A percentile compares a stretch with the other conserved stretches of the same genome.
Evolutionary conservation across 2,797 vertebrate species (phyloP).

Genomic region (Schizopygopsis pylzovi): DNA sequence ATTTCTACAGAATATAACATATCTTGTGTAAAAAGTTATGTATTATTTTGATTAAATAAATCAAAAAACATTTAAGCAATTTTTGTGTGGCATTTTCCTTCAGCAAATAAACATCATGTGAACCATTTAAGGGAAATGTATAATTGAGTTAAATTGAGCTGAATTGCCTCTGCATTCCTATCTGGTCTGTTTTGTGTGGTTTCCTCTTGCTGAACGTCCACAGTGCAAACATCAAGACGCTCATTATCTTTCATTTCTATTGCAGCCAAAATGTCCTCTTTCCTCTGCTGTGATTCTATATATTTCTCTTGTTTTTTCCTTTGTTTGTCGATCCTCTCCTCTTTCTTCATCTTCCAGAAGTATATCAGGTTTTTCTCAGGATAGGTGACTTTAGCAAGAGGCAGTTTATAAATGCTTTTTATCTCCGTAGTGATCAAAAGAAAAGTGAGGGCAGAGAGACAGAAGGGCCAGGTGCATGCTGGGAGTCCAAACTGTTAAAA

Average conservation of each 20-base stretch:
- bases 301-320: slow-evolving; percentile 59
- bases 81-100: not conserved
- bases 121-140: not conserved
- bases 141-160: not conserved
- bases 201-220: slow-evolving; percentile 50
- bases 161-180: not conserved
- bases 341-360: slow-evolving; percentile 79
- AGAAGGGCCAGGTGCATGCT: slow-evolving; percentile 94
- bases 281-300: slow-evolving; percentile 31
- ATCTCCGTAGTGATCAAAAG: slow-evolving; percentile 87
- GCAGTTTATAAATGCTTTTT: slow-evolving; percentile 85
- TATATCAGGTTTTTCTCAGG: slow-evolving; percentile 91
- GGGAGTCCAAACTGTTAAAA: slow-evolving; percentile 87
- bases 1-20: not conserved
- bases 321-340: slow-evolving; percentile 67
- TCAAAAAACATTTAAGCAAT: not conserved
- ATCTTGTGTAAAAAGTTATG: not conserved
- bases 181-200: not conserved
- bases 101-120: slow-evolving; percentile 7
- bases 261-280: slow-evolving; percentile 27
- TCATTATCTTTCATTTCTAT: slow-evolving; percentile 64
- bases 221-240: slow-evolving; percentile 52
- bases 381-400: slow-evolving; percentile 89
- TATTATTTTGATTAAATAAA: not conserved
- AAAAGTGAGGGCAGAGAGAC: slow-evolving; percentile 89